Base-by-base conservation (phyloP, 2,888 invertebrate species). In the Zele albiditarsus region DNA sequence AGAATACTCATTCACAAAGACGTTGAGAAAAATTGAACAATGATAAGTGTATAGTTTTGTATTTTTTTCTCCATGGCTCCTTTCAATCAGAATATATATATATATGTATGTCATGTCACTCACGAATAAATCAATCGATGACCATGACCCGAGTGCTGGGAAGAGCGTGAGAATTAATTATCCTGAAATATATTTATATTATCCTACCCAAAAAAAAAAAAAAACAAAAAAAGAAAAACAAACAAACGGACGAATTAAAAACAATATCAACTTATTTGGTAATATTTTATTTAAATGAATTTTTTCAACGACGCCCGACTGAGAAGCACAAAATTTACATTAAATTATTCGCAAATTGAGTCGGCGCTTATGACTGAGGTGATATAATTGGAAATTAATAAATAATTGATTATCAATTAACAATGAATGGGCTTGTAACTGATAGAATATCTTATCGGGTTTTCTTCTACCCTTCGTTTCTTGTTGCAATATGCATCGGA, bases 351-450 rank as follows among this genome's bases (percentile, higher is more conserved):
- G 28, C 31, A 67, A 58, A 62, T 46, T 53, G 76, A 77, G 77
- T 80, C 80, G 79, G 80, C 79, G 78, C 78, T 80, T 79, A 78
- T 77, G 76, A 77, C 23, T 67, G 76, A 77, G 71, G 67, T 49
- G 38, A 70, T 71, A 73, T 71, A 27, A 76, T 66, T 16, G 58
- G 27, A 38, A 14, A 53, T 58, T 65, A 14, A 69, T 38, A 28
- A 68, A 73, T 60, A 60, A 49, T 69, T 58, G n/a, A 46, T 73
- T 20, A 53, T 28, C 67, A 31, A 53, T 42, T 27, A 46, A 27
- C 27, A 28, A 67, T 38, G n/a, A 27, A 20, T 46, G n/a, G n/a
- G 20, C 25, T 57, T 16, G 8, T 57, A 8, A 23, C 16, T 27
- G 28, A 31, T 14, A 6, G 28, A 10, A 28, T 62, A n/a, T 28